Evolutionary conservation across 2,797 vertebrate genomes (phyloP), one percentile per base, ranked within the genome.

Genomic region (Poeciliopsis turneri): DNA sequence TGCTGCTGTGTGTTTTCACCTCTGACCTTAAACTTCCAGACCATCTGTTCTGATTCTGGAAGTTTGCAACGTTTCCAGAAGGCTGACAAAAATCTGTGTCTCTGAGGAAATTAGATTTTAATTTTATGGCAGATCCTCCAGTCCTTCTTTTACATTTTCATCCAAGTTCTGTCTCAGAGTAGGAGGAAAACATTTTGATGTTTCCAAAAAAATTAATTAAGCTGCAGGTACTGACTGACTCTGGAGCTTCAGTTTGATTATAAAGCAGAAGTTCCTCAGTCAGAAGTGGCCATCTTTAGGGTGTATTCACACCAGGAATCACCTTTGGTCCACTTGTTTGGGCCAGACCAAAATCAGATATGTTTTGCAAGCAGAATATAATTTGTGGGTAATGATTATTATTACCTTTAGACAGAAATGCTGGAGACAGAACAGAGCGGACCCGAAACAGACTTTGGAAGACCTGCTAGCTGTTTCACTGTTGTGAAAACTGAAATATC

Each of bases 11-110:
- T 43, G 68, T 57, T 7, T 46, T 81, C 75, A 84, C 76, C 78
- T 78, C 76, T 83, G 47, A 53, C 57, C 78, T 1, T 25, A 4
- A 57, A 80, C 79, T 55, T 77, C 51, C 41, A 66, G 51, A 12
- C 70, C 25, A 8, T 74, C 47, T 5, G 33, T 25, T 49, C 9
- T 28, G 39, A 70, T 57, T 55, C 45, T 76, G 5, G 45, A 76
- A 59, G n/a, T 75, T 18, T 33, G 30, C 47, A 28, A 75, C 75
- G 78, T 10, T 77, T 78, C 72, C 51, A 2, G 41, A 76, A 71
- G 41, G n/a, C 13, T 70, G 68, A 70, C 25, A 70, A 15, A 70
- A 43, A 43, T 45, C 20, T 13, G 23, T 43, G 1, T 70, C 3
- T 45, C 12, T 70, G 13, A 45, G 23, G 43, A 45, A 15, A 45